Evolutionary conservation across 2,113 vertebrate species (phyloP).

Genomic region (Sylvia atricapilla): DNA sequence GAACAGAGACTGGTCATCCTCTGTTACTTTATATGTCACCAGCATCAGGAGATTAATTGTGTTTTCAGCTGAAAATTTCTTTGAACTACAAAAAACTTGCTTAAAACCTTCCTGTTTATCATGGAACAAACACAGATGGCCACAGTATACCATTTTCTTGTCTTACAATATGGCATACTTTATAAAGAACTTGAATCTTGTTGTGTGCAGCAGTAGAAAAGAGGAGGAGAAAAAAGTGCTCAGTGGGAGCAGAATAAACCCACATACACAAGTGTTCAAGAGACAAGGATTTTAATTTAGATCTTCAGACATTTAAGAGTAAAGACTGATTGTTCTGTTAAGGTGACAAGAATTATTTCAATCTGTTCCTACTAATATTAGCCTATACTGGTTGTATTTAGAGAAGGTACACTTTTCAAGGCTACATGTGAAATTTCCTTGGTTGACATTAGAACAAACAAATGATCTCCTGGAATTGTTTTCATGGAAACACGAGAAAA

Average conservation of each 20-base stretch:
- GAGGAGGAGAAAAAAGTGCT: fast-evolving
- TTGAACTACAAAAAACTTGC: neutral
- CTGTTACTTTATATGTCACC: neutral
- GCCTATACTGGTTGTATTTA: neutral
- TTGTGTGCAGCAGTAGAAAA: neutral
- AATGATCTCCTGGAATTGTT: neutral
- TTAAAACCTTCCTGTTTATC: neutral
- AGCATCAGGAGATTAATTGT: neutral
- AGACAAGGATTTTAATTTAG: neutral
- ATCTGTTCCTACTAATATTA: neutral
- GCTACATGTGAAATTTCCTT: neutral
- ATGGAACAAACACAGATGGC: neutral
- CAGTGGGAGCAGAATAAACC: neutral
- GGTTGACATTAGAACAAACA: neutral
- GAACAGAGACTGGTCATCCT: neutral
- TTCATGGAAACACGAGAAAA: neutral
- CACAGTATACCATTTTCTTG: neutral
- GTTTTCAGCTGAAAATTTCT: neutral
- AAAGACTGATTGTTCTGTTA: neutral
- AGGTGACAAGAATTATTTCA: neutral
- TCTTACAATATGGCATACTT: neutral
- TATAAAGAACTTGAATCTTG: neutral
- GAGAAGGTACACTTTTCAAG: neutral
- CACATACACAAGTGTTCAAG: neutral
- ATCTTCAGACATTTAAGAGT: neutral